Evolutionary conservation across 2,797 vertebrate genomes (phyloP), one percentile per base, ranked within the genome.

Genomic region (Sarcoramphus papa): DNA sequence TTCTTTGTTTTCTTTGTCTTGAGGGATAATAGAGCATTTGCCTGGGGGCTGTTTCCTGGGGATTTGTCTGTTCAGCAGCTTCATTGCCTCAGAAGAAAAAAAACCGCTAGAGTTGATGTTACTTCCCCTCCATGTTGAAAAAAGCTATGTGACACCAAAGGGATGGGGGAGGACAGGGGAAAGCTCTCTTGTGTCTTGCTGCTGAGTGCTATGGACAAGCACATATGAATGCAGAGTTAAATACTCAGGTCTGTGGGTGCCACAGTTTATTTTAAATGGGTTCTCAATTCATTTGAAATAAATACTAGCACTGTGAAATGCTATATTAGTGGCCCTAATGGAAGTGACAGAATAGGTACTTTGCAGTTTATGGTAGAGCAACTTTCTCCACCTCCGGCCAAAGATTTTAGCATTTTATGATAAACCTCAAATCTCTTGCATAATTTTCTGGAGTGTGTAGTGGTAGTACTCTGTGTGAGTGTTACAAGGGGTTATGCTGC

Each of bases 1-100:
- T 24, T 88, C 43, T 95, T 93, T 82, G 10, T 94, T 86, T 31
- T 51, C 35, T 95, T 93, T 95, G 43, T 92, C 82, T 93, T 79
- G 56, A 51, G 59, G 53, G n/a, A 92, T 92, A 70, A 74, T 74
- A 88, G 27, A 83, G 5, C 11, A 47, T 77, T 96, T 95, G 68
- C 88, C 86, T 41, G 15, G 33, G 31, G 78, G n/a, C 50, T 85
- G 18, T 75, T 81, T 85, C 28, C 73, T 67, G 47, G 33, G 16
- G 19, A 22, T 67, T 28, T 94, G 50, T 75, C 76, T 90, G 40
- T 85, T 93, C 31, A 47, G 25, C n/a, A 79, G 40, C 53, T 86
- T 90, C 56, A 30, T 90, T 85, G 37, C 48, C 41, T 87, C 17
- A 48, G 47, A 84, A 72, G 20, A 67, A 59, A 85, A 43, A 86